These are phyloP conservation scores for Eledone cirrhosa DNA, from an alignment of 2,888 invertebrate genomes.

Conservation along the genomic window DNA sequence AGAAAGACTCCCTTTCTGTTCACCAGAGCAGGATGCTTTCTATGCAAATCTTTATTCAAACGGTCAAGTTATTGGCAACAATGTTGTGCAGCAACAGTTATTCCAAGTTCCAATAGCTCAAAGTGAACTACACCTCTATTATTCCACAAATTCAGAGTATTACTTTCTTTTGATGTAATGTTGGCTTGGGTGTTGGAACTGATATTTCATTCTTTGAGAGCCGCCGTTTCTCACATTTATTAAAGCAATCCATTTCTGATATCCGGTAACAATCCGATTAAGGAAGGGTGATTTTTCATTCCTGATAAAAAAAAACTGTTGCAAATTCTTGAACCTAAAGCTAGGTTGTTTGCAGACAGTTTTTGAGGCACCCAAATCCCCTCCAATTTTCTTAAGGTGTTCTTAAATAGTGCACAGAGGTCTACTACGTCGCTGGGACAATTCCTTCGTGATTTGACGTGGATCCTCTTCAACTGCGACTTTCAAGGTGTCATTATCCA, in stretches of 20 bases:
- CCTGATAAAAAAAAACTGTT: neutral
- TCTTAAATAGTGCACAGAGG: neutral
- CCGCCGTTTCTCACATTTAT: neutral
- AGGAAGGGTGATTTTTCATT: neutral
- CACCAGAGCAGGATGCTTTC: neutral
- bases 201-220: neutral
- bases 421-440: neutral
- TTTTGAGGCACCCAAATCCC: neutral
- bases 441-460: neutral
- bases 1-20: neutral
- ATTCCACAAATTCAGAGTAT: neutral
- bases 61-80: neutral
- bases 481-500: neutral
- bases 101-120: neutral
- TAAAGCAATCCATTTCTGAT: neutral
- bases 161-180: neutral
- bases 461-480: neutral
- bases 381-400: constrained; percentile 7
- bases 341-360: neutral
- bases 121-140: neutral
- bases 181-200: neutral
- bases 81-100: neutral
- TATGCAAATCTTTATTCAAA: neutral
- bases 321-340: neutral
- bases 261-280: neutral